Evolutionary conservation across 2,113 vertebrate genomes (phyloP).

Genomic region (Sclerurus mexicanus): DNA sequence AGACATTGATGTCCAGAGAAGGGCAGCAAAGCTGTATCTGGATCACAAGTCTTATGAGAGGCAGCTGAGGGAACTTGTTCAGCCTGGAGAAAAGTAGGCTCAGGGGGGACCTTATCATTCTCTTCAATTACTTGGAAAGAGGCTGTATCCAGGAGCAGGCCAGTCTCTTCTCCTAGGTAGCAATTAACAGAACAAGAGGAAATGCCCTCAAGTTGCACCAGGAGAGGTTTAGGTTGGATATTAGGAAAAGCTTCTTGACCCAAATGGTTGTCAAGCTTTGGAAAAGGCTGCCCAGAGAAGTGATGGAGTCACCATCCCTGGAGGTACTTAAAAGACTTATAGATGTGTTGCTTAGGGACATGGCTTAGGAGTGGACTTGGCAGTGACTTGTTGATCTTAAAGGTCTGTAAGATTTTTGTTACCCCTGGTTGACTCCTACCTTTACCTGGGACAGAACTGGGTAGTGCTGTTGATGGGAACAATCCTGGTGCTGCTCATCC

Average conservation of each 20-base stretch:
- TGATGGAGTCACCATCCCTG: background rate
- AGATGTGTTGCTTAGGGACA: background rate
- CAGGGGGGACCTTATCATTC: background rate
- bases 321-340: background rate
- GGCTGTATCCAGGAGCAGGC: background rate
- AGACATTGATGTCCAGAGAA: background rate
- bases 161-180: background rate
- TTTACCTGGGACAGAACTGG: background rate
- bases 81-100: background rate
- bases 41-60: background rate
- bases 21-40: background rate
- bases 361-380: background rate
- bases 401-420: background rate
- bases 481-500: accelerated
- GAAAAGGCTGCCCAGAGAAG: background rate
- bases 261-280: background rate
- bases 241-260: background rate
- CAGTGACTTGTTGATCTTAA: background rate
- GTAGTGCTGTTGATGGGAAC: background rate
- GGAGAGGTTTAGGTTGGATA: background rate
- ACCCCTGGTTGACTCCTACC: background rate
- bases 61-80: background rate
- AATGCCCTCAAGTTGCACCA: background rate
- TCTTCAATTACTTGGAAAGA: background rate
- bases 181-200: background rate